Base-by-base conservation (phyloP, 1,140 invertebrate species). In the Paralvinella palmiformis region DNA sequence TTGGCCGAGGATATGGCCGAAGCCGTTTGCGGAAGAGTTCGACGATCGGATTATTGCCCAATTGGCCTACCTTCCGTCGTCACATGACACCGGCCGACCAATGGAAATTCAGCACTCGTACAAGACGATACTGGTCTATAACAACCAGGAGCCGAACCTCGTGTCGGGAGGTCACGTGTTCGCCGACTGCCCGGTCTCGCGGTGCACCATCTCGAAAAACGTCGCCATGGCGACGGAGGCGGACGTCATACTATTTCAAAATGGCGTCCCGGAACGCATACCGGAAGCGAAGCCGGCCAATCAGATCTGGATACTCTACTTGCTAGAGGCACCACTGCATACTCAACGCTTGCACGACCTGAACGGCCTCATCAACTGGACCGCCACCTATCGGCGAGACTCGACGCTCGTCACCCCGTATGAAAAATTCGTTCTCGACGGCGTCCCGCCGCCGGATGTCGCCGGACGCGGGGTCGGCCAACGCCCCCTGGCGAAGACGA, bases 401-500 rank as follows among this genome's bases (percentile, higher is more conserved):
- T 94, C 91, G 31, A 92, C 95, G 71, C 87, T 97, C 66, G 92
- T 96, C 2, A 88, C 93, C 1, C 94, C 94, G 0, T 96, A 96
- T 73, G 93, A 94, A 75, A 87, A 89, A 70, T 97, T 91, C 90
- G 88, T 91, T 35, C 93, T 93, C 78, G n/a, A n/a, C n/a, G n/a
- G n/a, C n/a, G n/a, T n/a, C n/a, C n/a, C n/a, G n/a, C 3, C n/a
- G 27, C 55, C 27, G 55, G 7, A 3, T 4, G 31, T 32, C 22
- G 29, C 55, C 27, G 22, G 6, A 31, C 24, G 22, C 33, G 27
- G 4, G 24, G 17, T 32, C 27, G 33, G 20, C 24, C 50, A 58
- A 63, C 62, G 73, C 69, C 50, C 72, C 76, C 10, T 29, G 7
- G 75, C 74, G 3, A 83, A 81, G 66, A 36, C 29, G 17, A 64